Evolutionary conservation across 2,113 vertebrate species (phyloP), one percentile per base, ranked within the genome.

Genomic region (Anolis sagrei): DNA sequence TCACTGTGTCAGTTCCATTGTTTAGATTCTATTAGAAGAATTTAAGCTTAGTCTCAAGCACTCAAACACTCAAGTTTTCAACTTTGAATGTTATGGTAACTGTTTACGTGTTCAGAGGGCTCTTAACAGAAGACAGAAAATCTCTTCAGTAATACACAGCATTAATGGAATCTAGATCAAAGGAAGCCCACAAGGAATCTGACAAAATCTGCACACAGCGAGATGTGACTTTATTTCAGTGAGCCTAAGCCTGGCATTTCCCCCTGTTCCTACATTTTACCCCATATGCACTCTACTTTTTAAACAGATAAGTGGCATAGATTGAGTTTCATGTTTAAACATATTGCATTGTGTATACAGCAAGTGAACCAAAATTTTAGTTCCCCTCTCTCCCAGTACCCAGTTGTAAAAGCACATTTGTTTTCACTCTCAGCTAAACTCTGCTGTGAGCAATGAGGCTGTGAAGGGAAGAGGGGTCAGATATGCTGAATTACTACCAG

Each of bases 11-110:
- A 87, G 89, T 88, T 85, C 23, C 85, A 84, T 23, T 62, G 88
- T 85, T 86, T 93, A 87, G 1, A 4, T 44, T 69, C 48, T 27
- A 90, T 82, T 88, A 62, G 91, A 90, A 77, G 19, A 72, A 76
- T 0, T 44, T 64, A 79, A 6, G 27, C 34, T 36, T 25, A 82
- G 69, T n/a, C 23, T 66, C 11, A 85, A 75, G 36, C 19, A 62
- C 51, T 48, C 19, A 83, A 70, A 72, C 10, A 61, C 76, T 44
- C 10, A 81, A 83, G 73, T 74, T 14, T 36, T 25, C 48, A 7
- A 11, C 72, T 85, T 64, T 32, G 49, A 81, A 76, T 80, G 44
- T 66, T 89, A 74, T 84, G 66, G 82, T 79, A 29, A 62, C 90
- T 48, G 16, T 10, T 86, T 79, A 86, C 25, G 58, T 75, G 32